Conservation (phyloP, 2,113 vertebrate genomes). For the Notothenia rossii region DNA sequence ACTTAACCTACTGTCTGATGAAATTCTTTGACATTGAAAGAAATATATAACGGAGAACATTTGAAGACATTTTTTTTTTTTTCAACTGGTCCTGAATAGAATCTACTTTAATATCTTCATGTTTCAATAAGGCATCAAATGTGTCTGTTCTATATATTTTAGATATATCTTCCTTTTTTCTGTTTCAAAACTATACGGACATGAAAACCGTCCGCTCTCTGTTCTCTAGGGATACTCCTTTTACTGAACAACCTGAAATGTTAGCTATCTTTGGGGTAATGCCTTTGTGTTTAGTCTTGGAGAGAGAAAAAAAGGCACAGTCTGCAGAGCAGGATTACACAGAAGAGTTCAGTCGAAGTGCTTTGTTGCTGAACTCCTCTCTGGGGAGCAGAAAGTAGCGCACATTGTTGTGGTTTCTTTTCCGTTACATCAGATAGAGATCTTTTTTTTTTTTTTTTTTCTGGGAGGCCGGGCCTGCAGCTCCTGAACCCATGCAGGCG, state of each 20-base stretch:
- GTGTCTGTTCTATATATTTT: conserved; percentile 4
- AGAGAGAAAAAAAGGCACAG: conserved; percentile 51
- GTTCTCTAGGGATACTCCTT: conserved; percentile 25
- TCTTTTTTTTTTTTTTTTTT: not conserved
- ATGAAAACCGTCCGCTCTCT: conserved; percentile 8
- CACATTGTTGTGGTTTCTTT: conserved; percentile 69
- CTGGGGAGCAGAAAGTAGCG: conserved; percentile 58
- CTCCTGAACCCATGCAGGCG: conserved; percentile 44
- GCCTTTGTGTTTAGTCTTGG: conserved; percentile 63
- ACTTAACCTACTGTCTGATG: not conserved
- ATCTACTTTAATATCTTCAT: not conserved
- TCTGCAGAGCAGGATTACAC: conserved; percentile 61
- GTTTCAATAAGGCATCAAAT: conserved; percentile 32
- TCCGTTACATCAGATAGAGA: conserved; percentile 71
- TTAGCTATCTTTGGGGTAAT: conserved; percentile 65
- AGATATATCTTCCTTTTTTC: conserved; percentile 1
- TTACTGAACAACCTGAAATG: conserved; percentile 58
- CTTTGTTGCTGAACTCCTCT: conserved; percentile 66
- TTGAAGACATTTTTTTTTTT: not conserved
- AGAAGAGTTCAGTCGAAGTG: conserved; percentile 59
- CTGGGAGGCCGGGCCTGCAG: conserved; percentile 41
- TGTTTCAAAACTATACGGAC: not conserved
- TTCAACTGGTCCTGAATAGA: not conserved
- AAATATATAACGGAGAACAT: not conserved
- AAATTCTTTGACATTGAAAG: not conserved